A percentile compares a stretch with the other conserved stretches of the same genome.
These are phyloP conservation scores for Antedon mediterranea DNA, from an alignment of 53 echinoderm and acorn worm genomes.

Conservation along the genomic window DNA sequence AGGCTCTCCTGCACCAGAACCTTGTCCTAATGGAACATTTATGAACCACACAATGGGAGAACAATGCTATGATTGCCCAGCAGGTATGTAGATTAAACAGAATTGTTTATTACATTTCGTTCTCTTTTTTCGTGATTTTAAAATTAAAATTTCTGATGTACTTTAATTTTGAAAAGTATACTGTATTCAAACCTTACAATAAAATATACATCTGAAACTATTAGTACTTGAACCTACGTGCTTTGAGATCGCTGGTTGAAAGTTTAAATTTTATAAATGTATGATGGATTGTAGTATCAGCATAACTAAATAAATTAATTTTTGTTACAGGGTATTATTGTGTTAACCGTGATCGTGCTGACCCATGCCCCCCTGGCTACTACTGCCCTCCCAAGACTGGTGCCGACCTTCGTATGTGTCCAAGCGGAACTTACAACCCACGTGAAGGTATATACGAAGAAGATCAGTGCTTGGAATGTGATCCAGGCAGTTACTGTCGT, in stretches of 20 bases:
- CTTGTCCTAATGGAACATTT: constrained; percentile 89
- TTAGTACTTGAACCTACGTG: too few relatives aligned
- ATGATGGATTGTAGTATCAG: too few relatives aligned
- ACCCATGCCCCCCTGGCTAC: constrained; percentile 86
- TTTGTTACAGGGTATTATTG: constrained; percentile 60
- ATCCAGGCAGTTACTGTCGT: constrained; percentile 66
- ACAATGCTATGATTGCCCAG: constrained; percentile 86
- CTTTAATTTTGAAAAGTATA: too few relatives aligned
- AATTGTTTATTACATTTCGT: too few relatives aligned
- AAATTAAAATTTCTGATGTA: too few relatives aligned
- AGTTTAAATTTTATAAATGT: too few relatives aligned
- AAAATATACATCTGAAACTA: too few relatives aligned
- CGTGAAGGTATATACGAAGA: constrained; percentile 59
- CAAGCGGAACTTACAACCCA: constrained; percentile 83
- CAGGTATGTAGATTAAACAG: too few relatives aligned
- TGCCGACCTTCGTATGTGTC: constrained; percentile 73
- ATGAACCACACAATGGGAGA: constrained; percentile 82
- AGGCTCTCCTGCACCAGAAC: constrained; percentile 63
- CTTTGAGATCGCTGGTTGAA: too few relatives aligned
- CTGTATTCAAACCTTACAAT: too few relatives aligned
- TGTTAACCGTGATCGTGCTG: constrained; percentile 85
- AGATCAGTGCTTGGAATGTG: constrained; percentile 71
- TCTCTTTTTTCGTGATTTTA: too few relatives aligned
- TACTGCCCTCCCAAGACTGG: constrained; percentile 88
- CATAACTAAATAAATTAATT: not conserved